Base-by-base conservation (phyloP, 2,797 vertebrate genomes). In the Ibycter americanus region DNA sequence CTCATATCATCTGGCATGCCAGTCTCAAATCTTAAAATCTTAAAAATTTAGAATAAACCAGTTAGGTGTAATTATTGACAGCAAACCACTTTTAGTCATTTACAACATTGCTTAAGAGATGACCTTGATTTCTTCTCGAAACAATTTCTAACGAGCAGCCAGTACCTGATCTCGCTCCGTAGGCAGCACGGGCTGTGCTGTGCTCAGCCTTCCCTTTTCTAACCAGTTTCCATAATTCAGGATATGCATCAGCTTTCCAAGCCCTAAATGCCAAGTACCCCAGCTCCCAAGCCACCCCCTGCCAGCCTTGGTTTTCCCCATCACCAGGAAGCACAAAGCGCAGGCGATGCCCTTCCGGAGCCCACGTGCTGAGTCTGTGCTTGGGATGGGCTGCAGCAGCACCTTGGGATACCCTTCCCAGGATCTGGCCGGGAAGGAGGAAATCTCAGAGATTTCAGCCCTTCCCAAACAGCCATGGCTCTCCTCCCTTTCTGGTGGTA, bases 1-100 rank as follows among this genome's bases (percentile, higher is more conserved):
- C 66, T 70, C 4, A 0, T 31, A 9, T n/a, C 49, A 4, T 7
- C 63, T 63, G 27, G 36, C 40, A 25, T 14, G 27, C 56, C 0
- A 1, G 47, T 38, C 71, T 70, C 52, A 66, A 72, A 77, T 17
- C 17, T n/a, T n/a, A n/a, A n/a, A n/a, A n/a, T n/a, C n/a, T n/a
- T n/a, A n/a, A 5, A 52, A 82, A 61, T 62, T 87, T 78, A 34
- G 55, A 54, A 47, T 6, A 68, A 68, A n/a, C 34, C 52, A 38
- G 19, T 31, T 7, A 8, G 44, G 12, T 0, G 1, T 7, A 62
- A 42, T 55, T n/a, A 29, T 20, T 51, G 29, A 36, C 79, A 79
- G 59, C 36, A 54, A 65, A 55, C 32, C 68, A 16, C 34, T 83
- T 36, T 22, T 26, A 56, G 32, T 40, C 40, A 13, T 32, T 81